Percentiles rank a stretch among this genome's conserved stretches.
phyloP scores from a whole-genome alignment of 2,797 vertebrate species.

The Apodemus agrarius region DNA sequence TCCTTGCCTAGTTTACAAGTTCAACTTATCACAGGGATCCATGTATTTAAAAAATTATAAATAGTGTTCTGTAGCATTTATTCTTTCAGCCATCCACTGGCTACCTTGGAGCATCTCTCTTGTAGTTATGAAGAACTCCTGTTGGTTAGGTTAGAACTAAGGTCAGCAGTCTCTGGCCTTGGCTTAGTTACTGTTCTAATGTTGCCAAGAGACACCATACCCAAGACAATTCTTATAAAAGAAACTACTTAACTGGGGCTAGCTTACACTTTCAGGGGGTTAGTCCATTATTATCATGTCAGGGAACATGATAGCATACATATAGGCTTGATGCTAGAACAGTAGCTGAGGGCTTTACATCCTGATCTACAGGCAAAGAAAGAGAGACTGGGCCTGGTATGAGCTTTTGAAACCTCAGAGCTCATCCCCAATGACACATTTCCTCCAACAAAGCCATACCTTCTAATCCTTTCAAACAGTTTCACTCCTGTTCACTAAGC shows the following conservation, averaged over 20 bases:
- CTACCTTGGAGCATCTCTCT: not conserved
- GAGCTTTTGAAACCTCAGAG: not conserved
- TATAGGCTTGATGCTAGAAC: not conserved
- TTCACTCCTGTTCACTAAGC: not conserved
- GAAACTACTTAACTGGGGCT: not conserved
- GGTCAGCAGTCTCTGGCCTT: not conserved
- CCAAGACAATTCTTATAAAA: not conserved
- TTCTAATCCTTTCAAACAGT: not conserved
- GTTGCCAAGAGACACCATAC: not conserved
- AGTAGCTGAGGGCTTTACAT: not conserved
- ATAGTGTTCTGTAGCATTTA: not conserved
- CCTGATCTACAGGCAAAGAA: not conserved
- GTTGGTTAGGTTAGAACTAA: conserved; percentile 1
- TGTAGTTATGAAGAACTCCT: not conserved
- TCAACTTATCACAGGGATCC: not conserved
- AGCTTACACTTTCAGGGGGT: not conserved
- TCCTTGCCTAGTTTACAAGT: not conserved
- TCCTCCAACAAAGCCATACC: not conserved
- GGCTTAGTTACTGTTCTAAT: not conserved
- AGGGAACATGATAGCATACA: not conserved
- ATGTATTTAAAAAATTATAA: not conserved
- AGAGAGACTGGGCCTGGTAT: not conserved
- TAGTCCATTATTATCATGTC: not conserved
- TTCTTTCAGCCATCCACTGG: not conserved
- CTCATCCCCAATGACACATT: not conserved